Evolutionary conservation across 2,797 vertebrate species (phyloP).

Genomic region (Sarcophilus harrisii): DNA sequence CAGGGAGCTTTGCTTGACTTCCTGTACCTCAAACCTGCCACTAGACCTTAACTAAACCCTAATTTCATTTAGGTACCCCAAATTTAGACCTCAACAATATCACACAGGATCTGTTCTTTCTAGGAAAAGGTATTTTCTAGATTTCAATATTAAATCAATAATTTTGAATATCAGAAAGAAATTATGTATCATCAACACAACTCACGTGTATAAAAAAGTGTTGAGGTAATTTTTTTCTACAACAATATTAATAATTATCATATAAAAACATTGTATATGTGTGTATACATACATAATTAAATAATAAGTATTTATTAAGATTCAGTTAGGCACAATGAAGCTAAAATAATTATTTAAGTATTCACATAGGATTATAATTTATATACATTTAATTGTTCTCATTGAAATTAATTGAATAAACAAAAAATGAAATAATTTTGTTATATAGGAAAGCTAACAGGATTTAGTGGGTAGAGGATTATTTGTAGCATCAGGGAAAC

Average conservation of each 20-base stretch:
- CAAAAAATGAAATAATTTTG: background rate
- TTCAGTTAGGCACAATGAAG: background rate
- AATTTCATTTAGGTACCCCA: too few species aligned
- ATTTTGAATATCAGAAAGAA: slow-evolving; percentile 21
- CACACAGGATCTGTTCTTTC: background rate
- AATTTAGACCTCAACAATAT: too few species aligned
- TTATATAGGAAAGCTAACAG: background rate
- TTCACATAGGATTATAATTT: background rate
- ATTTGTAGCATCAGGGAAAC: background rate
- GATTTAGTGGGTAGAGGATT: background rate
- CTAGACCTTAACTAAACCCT: too few species aligned
- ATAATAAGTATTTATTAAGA: background rate
- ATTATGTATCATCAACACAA: slow-evolving; percentile 2
- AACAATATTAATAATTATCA: background rate
- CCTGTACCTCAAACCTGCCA: too few species aligned
- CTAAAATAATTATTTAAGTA: background rate
- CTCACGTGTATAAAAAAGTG: slow-evolving; percentile 18
- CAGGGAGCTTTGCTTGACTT: too few species aligned
- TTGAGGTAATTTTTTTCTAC: slow-evolving; percentile 40
- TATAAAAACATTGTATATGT: background rate
- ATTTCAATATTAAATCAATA: slow-evolving; percentile 60
- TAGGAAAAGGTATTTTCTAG: slow-evolving; percentile 44
- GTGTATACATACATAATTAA: slow-evolving; percentile 21
- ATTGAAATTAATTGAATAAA: background rate
- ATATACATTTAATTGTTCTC: background rate